These are phyloP conservation scores for Bradypodion pumilum DNA, from an alignment of 2,797 vertebrate genomes.

Conservation along the genomic window DNA sequence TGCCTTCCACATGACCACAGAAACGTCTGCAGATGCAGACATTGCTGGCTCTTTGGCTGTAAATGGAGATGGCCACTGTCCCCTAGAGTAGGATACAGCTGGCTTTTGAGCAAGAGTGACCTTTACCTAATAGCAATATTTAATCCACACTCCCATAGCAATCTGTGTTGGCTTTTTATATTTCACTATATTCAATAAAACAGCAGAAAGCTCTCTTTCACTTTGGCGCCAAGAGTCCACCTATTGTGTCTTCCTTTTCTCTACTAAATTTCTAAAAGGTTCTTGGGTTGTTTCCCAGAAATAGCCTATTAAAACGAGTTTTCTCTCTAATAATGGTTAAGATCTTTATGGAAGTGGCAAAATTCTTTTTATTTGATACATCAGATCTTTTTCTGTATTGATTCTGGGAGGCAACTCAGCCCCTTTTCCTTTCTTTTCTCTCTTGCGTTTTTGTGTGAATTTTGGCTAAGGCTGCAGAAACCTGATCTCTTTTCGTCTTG, in stretches of 20 bases:
- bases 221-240: neutral
- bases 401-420: conserved; percentile 31
- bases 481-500: conserved; percentile 45
- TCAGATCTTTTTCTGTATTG: conserved; percentile 18
- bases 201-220: neutral
- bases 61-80: too few species aligned
- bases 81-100: too few species aligned
- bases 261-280: neutral
- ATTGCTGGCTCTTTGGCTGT: too few species aligned
- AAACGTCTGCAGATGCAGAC: too few species aligned
- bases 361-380: neutral
- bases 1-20: too few species aligned
- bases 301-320: too few species aligned
- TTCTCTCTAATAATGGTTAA: neutral
- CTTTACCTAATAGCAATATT: neutral
- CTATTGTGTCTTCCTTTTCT: neutral
- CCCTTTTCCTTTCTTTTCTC: conserved; percentile 13
- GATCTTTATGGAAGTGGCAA: neutral
- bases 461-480: neutral
- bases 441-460: neutral
- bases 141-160: neutral
- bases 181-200: neutral
- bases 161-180: neutral
- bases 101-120: too few species aligned
- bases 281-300: neutral